Base-by-base conservation (phyloP, 1,140 invertebrate genomes). In the Bombus picipes region DNA sequence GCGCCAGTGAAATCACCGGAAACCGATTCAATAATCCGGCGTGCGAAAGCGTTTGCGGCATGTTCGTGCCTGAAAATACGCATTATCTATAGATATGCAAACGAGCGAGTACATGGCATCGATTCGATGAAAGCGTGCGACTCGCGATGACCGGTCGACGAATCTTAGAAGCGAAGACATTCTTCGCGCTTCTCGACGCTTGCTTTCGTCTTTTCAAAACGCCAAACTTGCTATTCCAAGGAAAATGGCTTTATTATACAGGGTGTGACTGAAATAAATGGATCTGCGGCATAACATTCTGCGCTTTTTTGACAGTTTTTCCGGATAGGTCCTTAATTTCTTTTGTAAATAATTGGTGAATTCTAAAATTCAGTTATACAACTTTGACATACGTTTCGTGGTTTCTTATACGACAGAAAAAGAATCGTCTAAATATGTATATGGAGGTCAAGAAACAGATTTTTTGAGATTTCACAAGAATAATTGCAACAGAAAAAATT, bases 61-160 rank as follows among this genome's bases (percentile, higher is more conserved):
- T 73, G 75, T 82, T 89, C 83, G n/a, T 34, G 71, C 32, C 79
- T 77, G 80, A 83, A 88, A 87, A 87, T 81, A 87, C 79, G 80
- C 77, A 89, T 89, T 74, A 85, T 75, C 88, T 79, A 77, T 84
- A 89, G 76, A 73, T 79, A 89, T 89, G 88, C 88, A 89, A 89
- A 89, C 84, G 47, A 80, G 72, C 73, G 47, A 25, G 57, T 65
- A 81, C 88, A 62, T n/a, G 75, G 74, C 87, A 79, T 70, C 76
- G 88, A 87, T 89, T 89, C 85, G 88, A 89, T 89, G 88, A 87
- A 89, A 89, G 88, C 81, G 88, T 83, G 79, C 72, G 88, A 89
- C 88, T 89, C 87, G 80, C 87, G 80, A 59, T 68, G 43, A 72
- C 70, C 83, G 47, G 15, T 62, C 62, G 34, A 76, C 47, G 47